These are phyloP conservation scores for Mandrillus leucophaeus DNA, from an alignment of 2,113 vertebrate species.

Conservation along the genomic window DNA sequence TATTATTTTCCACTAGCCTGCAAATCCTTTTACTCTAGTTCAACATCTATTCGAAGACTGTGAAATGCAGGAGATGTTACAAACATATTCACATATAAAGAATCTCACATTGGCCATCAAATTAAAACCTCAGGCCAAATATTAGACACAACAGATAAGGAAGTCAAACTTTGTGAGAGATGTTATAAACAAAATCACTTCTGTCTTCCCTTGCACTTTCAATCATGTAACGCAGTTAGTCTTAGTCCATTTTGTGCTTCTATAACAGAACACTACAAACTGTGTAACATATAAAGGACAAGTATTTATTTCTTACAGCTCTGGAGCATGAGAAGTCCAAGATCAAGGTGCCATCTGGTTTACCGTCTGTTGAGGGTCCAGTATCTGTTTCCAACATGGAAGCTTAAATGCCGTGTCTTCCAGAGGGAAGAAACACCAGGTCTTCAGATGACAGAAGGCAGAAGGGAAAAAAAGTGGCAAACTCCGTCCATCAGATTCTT, in stretches of 20 bases:
- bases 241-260: neutral
- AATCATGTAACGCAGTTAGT: neutral
- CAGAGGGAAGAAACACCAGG: neutral
- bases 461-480: neutral
- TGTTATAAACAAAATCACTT: neutral
- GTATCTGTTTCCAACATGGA: neutral
- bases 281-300: neutral
- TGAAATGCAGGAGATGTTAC: neutral
- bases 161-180: neutral
- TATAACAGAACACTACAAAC: neutral
- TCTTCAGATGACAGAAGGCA: too few relatives aligned
- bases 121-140: neutral
- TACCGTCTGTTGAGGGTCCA: rapidly evolving
- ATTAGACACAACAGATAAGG: neutral
- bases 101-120: neutral
- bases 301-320: neutral
- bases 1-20: neutral
- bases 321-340: too few relatives aligned
- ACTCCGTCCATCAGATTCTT: neutral
- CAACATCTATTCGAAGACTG: neutral
- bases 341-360: neutral
- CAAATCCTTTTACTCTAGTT: neutral
- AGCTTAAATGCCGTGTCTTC: neutral
- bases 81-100: neutral
- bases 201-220: neutral